Base-by-base conservation (phyloP, 64 coral and sea anemone genomes). In the Dendrophyllia cribrosa region DNA sequence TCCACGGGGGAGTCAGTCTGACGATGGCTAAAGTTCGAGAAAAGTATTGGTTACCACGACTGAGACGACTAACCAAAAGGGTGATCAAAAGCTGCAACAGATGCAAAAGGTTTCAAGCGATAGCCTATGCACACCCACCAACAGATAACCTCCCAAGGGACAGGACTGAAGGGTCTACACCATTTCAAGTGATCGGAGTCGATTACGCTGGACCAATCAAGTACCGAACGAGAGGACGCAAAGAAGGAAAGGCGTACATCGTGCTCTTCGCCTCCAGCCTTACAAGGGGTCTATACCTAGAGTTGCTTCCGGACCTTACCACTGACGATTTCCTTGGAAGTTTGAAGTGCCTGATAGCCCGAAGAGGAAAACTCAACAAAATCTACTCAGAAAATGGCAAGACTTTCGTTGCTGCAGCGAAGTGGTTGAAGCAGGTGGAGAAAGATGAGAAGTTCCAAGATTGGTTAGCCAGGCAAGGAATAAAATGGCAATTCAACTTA, bases 1-100 rank as follows among this genome's bases (percentile, higher is more conserved):
- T n/a, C n/a, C 84, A 81, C 15, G 85, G 84, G 84, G 91, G 91
- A 93, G 84, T 93, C 4, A 53, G 62, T 9, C 65, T 80, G 1
- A 87, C 83, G 1, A 81, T 93, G 91, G 12, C 75, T 1, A 9
- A 34, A 59, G 75, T 88, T n/a, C n/a, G n/a, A n/a, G n/a, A n/a
- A n/a, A n/a, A n/a, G n/a, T n/a, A n/a, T n/a, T n/a, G n/a, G n/a
- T n/a, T n/a, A n/a, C n/a, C n/a, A n/a, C n/a, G n/a, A n/a, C n/a
- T n/a, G n/a, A n/a, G n/a, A n/a, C n/a, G n/a, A n/a, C n/a, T n/a
- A n/a, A n/a, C n/a, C n/a, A n/a, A n/a, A n/a, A n/a, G n/a, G n/a
- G n/a, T n/a, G n/a, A n/a, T n/a, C n/a, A n/a, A n/a, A n/a, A n/a
- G n/a, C n/a, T n/a, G n/a, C n/a, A n/a, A n/a, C n/a, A n/a, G n/a